phyloP scores from a whole-genome alignment of 2,797 vertebrate genomes.

The Triplophysa bombifrons region DNA sequence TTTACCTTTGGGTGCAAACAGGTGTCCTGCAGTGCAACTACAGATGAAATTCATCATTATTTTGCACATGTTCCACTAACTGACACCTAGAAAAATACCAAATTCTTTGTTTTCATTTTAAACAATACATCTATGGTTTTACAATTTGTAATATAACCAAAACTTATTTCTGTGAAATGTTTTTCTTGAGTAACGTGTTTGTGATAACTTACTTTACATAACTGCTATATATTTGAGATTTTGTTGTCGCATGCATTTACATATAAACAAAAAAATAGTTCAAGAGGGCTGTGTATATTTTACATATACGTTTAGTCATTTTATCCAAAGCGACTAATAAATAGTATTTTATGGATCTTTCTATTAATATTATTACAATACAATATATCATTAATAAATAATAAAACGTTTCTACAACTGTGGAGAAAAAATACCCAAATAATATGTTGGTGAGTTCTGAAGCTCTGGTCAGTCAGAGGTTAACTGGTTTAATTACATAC shows the following conservation, averaged over 20 bases:
- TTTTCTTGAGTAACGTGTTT: neutral
- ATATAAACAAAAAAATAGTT: neutral
- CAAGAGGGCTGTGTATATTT: no score
- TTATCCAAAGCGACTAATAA: no score
- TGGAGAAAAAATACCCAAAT: neutral
- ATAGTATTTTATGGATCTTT: neutral
- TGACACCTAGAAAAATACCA: neutral
- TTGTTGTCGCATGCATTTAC: neutral
- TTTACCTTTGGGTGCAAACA: neutral
- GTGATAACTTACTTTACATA: neutral
- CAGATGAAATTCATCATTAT: neutral
- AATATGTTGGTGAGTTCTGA: neutral
- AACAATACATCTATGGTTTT: neutral
- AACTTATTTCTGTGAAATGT: neutral
- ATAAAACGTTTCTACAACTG: neutral
- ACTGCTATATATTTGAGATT: neutral
- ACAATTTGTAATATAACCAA: neutral
- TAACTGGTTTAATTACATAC: slow-evolving; percentile 2
- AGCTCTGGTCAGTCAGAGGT: slow-evolving; percentile 35
- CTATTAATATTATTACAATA: neutral
- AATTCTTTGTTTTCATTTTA: neutral
- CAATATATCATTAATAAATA: neutral
- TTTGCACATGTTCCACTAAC: neutral
- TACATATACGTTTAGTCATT: no score
- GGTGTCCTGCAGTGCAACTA: neutral